Evolutionary conservation across 1,140 invertebrate genomes (phyloP).

Genomic region (Lordiphosa clarofinis): DNA sequence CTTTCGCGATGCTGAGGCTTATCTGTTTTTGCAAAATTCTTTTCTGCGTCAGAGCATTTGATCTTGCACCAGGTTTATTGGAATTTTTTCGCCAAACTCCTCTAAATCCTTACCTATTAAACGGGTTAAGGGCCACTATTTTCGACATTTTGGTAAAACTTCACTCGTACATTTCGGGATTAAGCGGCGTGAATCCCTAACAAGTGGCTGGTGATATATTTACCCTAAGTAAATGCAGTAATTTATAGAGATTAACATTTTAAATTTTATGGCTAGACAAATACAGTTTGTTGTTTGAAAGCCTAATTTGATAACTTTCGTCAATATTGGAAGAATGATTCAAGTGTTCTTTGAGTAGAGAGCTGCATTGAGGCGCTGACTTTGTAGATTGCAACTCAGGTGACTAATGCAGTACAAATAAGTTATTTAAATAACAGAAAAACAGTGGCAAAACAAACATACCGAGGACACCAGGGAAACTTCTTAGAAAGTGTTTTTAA

Average conservation of each 20-base stretch:
- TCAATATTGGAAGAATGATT: slow-evolving; percentile 48
- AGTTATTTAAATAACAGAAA: no score
- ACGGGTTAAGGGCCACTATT: neutral
- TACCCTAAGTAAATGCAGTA: slow-evolving; percentile 24
- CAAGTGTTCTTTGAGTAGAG: neutral
- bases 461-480: no score
- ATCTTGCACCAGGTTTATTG: no score
- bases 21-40: slow-evolving; percentile 33
- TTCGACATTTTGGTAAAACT: no score
- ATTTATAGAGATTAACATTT: slow-evolving; percentile 39
- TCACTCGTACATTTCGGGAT: no score
- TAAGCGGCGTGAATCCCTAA: slow-evolving; percentile 25
- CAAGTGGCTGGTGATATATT: slow-evolving; percentile 27
- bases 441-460: no score
- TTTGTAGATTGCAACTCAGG: no score
- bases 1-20: slow-evolving; percentile 30
- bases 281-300: slow-evolving; percentile 37
- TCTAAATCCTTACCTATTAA: no score
- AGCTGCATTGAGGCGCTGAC: slow-evolving; percentile 16
- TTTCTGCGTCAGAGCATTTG: slow-evolving; percentile 10
- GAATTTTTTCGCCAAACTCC: no score
- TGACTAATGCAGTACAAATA: no score
- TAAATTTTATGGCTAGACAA: slow-evolving; percentile 30
- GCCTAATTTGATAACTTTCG: slow-evolving; percentile 30
- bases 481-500: no score